These are phyloP conservation scores for Anhinga rufa DNA, from an alignment of 2,113 vertebrate species.

Conservation along the genomic window DNA sequence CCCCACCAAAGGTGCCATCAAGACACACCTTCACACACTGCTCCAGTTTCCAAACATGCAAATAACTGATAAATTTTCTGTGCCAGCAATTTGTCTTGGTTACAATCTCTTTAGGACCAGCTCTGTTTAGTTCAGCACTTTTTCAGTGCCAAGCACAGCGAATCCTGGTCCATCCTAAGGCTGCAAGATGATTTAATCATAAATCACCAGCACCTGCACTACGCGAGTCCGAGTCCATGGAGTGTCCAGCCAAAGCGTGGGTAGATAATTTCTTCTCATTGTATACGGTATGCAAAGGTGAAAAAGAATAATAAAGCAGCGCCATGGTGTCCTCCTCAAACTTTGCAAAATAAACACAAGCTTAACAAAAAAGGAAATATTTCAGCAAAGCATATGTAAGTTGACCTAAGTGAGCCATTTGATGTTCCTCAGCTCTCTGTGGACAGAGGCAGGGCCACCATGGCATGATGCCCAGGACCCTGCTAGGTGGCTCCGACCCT, in stretches of 20 bases:
- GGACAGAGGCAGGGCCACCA: background rate
- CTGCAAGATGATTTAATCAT: background rate
- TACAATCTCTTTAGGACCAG: background rate
- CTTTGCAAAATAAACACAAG: background rate
- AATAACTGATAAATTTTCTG: background rate
- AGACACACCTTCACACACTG: background rate
- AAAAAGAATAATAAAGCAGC: background rate
- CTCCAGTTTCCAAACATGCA: background rate
- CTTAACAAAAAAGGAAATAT: background rate
- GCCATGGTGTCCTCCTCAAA: background rate
- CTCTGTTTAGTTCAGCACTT: background rate
- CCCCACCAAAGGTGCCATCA: background rate
- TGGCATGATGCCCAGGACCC: rapidly evolving
- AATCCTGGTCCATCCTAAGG: background rate
- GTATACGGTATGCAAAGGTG: rapidly evolving
- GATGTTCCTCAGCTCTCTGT: background rate
- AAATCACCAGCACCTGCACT: background rate
- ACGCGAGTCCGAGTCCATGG: rapidly evolving
- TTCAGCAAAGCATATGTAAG: background rate
- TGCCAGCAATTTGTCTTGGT: background rate
- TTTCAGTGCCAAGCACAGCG: background rate
- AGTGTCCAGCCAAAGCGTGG: rapidly evolving
- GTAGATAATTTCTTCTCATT: background rate
- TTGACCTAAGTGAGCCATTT: background rate
- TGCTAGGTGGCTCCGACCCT: background rate